Evolutionary conservation across 2,113 vertebrate species (phyloP).

Genomic region (Apodemus speciosus): DNA sequence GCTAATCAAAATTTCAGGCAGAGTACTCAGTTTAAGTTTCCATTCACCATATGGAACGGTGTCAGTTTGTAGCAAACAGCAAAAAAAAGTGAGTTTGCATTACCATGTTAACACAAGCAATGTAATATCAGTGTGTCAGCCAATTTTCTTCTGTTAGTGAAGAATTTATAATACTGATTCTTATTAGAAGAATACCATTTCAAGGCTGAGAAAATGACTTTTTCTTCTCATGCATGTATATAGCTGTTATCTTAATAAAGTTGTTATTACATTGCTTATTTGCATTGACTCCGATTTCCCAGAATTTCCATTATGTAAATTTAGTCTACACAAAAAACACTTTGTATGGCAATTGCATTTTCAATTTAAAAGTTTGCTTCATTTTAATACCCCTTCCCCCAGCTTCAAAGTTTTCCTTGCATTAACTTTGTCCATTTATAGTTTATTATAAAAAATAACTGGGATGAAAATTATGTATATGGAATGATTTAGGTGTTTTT

Average conservation of each 20-base stretch:
- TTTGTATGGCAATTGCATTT: constrained; percentile 70
- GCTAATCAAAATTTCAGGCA: constrained; percentile 31
- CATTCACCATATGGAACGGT: neutral
- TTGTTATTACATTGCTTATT: constrained; percentile 75
- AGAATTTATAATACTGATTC: constrained; percentile 52
- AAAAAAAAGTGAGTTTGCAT: constrained; percentile 61
- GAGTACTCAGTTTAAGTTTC: constrained; percentile 49
- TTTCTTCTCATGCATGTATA: constrained; percentile 50
- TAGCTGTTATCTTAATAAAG: constrained; percentile 76
- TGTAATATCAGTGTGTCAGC: constrained; percentile 27
- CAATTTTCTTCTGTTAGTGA: constrained; percentile 60
- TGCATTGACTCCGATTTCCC: constrained; percentile 72
- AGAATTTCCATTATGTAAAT: constrained; percentile 77
- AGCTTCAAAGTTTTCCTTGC: constrained; percentile 41
- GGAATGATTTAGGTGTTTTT: constrained; percentile 45
- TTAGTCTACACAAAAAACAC: constrained; percentile 52
- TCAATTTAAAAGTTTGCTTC: constrained; percentile 72
- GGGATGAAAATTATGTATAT: neutral
- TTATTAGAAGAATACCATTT: constrained; percentile 59
- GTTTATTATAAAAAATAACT: constrained; percentile 55
- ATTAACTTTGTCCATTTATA: constrained; percentile 61
- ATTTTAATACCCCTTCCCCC: constrained; percentile 48
- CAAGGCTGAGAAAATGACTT: constrained; percentile 61
- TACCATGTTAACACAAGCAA: constrained; percentile 59
- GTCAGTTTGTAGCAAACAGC: constrained; percentile 46